phyloP scores from a whole-genome alignment of 2,113 vertebrate genomes.

The Corydoras sp. region DNA sequence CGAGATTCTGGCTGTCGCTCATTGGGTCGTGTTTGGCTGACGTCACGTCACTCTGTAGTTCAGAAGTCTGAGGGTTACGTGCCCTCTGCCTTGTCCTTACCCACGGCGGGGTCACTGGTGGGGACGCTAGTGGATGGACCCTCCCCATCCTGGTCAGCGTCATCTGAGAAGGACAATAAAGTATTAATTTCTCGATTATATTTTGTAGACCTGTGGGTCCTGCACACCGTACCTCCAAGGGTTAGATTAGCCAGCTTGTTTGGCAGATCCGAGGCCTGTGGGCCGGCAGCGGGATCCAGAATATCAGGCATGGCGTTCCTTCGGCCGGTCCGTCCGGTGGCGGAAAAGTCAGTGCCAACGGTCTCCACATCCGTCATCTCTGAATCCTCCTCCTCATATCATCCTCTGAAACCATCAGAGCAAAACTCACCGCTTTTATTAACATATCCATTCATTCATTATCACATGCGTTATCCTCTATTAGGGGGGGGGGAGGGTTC shows the following conservation, averaged over 20 bases:
- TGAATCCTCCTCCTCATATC: slow-evolving; percentile 73
- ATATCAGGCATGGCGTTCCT: slow-evolving; percentile 82
- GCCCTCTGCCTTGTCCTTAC: slow-evolving; percentile 47
- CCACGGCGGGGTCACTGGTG: slow-evolving; percentile 54
- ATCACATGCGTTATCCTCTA: no score
- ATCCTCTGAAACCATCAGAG: slow-evolving; percentile 60
- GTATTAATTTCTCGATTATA: not conserved
- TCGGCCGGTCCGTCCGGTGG: slow-evolving; percentile 77
- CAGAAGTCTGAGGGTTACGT: slow-evolving; percentile 32
- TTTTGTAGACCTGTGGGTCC: no score
- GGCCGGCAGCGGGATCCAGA: slow-evolving; percentile 61
- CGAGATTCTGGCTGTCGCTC: no score
- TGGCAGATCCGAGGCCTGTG: slow-evolving; percentile 67
- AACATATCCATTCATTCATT: no score
- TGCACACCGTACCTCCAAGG: slow-evolving; percentile 63
- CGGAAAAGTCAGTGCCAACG: slow-evolving; percentile 72
- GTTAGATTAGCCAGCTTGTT: slow-evolving; percentile 71
- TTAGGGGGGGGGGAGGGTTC: no score
- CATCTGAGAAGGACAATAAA: slow-evolving; percentile 50
- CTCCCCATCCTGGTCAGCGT: slow-evolving; percentile 62
- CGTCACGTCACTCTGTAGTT: slow-evolving; percentile 7
- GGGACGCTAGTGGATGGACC: slow-evolving; percentile 55
- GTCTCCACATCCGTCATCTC: slow-evolving; percentile 85
- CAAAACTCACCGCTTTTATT: no score
- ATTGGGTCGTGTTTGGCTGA: slow-evolving; percentile 41